Evolutionary conservation across 2,888 invertebrate genomes (phyloP), one percentile per base, ranked within the genome.

Genomic region (Monochamus alternatus): DNA sequence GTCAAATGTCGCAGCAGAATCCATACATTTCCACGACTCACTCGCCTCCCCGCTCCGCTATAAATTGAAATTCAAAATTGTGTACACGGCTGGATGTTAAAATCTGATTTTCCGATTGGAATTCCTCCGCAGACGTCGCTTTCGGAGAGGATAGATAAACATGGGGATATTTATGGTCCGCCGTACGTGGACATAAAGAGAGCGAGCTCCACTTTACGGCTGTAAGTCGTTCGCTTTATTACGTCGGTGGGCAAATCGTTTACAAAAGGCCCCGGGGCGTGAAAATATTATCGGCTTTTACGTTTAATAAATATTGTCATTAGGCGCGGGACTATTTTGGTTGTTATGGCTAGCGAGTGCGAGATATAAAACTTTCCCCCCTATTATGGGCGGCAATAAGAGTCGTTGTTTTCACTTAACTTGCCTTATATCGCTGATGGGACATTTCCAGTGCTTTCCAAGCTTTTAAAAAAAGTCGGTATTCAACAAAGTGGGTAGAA

Each of bases 1-100:
- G 80, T 81, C 81, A 81, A 81, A 82, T 78, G 82, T 80, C 81
- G 80, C 76, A 75, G 76, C 76, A 75, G 76, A 80, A 81, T 81
- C 79, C 78, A 79, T 78, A 83, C 14, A 47, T 80, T 78, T 81
- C 68, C 75, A 77, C 68, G 74, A 73, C 78, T 72, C 62, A 63
- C 62, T 63, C 62, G 30, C 9, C 8, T 62, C 66, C 60, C 75
- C 62, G 30, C 9, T 3, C 38, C 66, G 64, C 75, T 74, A 75
- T 67, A 78, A 77, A 80, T 80, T 78, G 80, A 76, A 72, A 78
- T 78, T 66, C 72, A 74, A 78, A 76, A 78, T 75, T 76, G 75
- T 69, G 74, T 74, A 72, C 74, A 72, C 69, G 59, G 58, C 58
- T 55, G 60, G 52, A 75, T 65, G 51, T 72, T 67, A 32, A 52